phyloP scores from a whole-genome alignment of 2,797 vertebrate species.

The Saguinus oedipus region DNA sequence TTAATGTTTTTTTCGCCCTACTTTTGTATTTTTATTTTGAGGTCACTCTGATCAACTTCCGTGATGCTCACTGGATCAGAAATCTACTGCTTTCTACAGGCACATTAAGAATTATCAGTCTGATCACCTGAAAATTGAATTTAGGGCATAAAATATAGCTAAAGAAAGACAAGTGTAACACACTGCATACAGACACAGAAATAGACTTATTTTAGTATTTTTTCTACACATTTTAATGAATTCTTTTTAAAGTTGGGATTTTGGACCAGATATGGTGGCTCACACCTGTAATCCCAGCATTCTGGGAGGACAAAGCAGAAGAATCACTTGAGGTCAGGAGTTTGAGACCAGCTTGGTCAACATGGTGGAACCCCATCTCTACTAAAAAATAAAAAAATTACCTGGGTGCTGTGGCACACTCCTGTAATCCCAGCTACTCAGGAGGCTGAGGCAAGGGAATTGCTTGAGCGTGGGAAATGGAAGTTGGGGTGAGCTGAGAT shows the following conservation, averaged over 20 bases:
- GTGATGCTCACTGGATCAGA: background rate
- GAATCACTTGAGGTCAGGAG: background rate
- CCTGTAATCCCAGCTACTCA: no score
- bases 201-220: background rate
- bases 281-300: background rate
- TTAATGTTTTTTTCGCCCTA: background rate
- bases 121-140: background rate
- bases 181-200: background rate
- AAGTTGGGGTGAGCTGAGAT: no score
- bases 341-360: background rate
- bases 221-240: background rate
- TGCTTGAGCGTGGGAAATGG: no score
- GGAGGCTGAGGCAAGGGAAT: no score
- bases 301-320: background rate
- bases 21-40: constrained; percentile 4
- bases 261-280: background rate
- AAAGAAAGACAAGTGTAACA: background rate
- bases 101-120: constrained; percentile 8
- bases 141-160: background rate
- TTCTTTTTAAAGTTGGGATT: constrained; percentile 8
- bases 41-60: constrained; percentile 38
- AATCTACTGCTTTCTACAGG: background rate
- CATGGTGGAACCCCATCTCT: background rate
- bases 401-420: no score
- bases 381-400: background rate